phyloP scores from a whole-genome alignment of 2,113 vertebrate genomes.

The Emydocephalus ijimae region DNA sequence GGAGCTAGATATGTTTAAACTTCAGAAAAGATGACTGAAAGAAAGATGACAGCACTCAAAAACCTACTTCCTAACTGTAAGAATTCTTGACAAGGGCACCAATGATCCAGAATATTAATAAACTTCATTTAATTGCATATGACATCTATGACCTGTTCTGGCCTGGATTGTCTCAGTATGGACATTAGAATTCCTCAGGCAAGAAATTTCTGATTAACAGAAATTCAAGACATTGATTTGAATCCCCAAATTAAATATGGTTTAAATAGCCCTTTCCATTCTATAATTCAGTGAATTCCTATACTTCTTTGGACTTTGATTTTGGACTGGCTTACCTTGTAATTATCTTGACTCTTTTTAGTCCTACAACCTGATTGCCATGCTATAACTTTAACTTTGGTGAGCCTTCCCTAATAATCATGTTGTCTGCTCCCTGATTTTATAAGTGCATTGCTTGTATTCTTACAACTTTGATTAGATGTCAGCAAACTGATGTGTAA shows the following conservation, averaged over 20 bases:
- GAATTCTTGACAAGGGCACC: background rate
- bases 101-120: background rate
- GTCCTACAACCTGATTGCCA: background rate
- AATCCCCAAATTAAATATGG: background rate
- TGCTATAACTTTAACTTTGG: background rate
- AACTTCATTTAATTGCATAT: background rate
- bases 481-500: background rate
- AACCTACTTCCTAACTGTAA: background rate
- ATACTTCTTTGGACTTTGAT: background rate
- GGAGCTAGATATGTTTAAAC: background rate
- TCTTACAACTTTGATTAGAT: background rate
- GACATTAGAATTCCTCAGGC: background rate
- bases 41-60: background rate
- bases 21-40: background rate
- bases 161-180: background rate
- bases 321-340: background rate
- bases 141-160: background rate
- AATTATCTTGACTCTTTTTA: background rate
- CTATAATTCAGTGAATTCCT: background rate
- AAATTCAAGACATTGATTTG: background rate
- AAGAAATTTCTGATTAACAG: background rate
- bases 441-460: background rate
- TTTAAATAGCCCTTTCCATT: background rate
- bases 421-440: background rate
- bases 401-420: background rate